Conservation (phyloP, 2,113 vertebrate genomes). For the Tyrannus savana region DNA sequence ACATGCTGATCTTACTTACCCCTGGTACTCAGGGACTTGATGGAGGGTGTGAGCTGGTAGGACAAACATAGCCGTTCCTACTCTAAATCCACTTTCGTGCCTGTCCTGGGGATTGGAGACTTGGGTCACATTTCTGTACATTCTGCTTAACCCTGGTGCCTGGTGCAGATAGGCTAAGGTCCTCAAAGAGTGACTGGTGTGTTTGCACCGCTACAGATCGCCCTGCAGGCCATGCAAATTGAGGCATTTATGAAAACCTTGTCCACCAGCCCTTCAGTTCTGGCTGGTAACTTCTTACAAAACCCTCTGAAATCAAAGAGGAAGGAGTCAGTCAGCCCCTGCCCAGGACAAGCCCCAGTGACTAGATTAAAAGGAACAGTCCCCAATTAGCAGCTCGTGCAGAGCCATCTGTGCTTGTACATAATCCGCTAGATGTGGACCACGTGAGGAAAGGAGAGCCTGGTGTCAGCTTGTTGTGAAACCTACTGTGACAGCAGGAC, state of each 20-base stretch:
- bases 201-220: not conserved
- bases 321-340: not conserved
- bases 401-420: constrained; percentile 8
- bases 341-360: constrained; percentile 7
- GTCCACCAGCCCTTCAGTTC: not conserved
- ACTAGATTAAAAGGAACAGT: constrained; percentile 29
- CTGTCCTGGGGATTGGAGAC: not conserved
- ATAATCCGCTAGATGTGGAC: not conserved
- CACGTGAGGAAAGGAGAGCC: not conserved
- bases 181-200: not conserved
- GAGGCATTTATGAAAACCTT: not conserved
- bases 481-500: not conserved
- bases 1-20: not conserved
- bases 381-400: not conserved
- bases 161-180: not conserved
- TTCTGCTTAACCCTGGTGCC: not conserved
- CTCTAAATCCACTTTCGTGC: not conserved
- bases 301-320: constrained; percentile 22
- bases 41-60: not conserved
- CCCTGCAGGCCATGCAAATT: not conserved
- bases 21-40: not conserved
- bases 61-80: not conserved
- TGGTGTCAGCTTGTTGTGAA: constrained; percentile 1
- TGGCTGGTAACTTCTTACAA: constrained; percentile 27
- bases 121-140: not conserved